These are phyloP conservation scores for Ochlodes sylvanus DNA, from an alignment of 2,888 invertebrate species.

Conservation along the genomic window DNA sequence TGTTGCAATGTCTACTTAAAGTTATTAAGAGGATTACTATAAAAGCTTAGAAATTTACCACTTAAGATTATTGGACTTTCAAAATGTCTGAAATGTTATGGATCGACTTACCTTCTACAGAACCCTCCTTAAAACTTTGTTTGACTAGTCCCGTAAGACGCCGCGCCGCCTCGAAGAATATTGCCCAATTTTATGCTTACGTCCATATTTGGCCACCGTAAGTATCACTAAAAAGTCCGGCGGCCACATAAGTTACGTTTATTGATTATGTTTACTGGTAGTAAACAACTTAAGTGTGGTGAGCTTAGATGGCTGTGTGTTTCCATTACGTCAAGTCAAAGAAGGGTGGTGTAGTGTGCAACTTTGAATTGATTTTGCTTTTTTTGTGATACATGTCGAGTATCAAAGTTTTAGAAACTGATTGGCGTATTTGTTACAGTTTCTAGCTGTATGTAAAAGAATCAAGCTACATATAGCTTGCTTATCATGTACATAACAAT, in stretches of 20 bases:
- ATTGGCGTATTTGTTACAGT: too few species aligned
- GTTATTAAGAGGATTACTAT: background rate
- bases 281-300: slow-evolving; percentile 74
- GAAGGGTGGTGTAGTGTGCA: background rate
- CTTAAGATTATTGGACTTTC: slow-evolving; percentile 20
- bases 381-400: background rate
- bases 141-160: slow-evolving; percentile 32
- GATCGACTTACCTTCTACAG: slow-evolving; percentile 21
- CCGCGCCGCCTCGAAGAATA: slow-evolving; percentile 34
- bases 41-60: slow-evolving; percentile 7
- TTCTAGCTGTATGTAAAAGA: too few species aligned
- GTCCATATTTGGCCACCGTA: slow-evolving; percentile 62
- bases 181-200: slow-evolving; percentile 54
- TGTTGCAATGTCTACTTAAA: too few species aligned
- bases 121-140: slow-evolving; percentile 35
- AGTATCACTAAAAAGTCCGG: slow-evolving; percentile 68
- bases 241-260: slow-evolving; percentile 72
- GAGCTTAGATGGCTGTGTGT: slow-evolving; percentile 55
- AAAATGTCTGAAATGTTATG: slow-evolving; percentile 21
- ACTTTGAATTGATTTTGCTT: background rate
- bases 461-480: too few species aligned
- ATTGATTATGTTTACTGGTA: slow-evolving; percentile 80
- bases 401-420: too few species aligned
- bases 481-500: too few species aligned
- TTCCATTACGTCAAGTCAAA: slow-evolving; percentile 54